A percentile compares a stretch with the other conserved stretches of the same genome.
phyloP scores from a whole-genome alignment of 2,797 vertebrate genomes.

The Thaleichthys pacificus region DNA sequence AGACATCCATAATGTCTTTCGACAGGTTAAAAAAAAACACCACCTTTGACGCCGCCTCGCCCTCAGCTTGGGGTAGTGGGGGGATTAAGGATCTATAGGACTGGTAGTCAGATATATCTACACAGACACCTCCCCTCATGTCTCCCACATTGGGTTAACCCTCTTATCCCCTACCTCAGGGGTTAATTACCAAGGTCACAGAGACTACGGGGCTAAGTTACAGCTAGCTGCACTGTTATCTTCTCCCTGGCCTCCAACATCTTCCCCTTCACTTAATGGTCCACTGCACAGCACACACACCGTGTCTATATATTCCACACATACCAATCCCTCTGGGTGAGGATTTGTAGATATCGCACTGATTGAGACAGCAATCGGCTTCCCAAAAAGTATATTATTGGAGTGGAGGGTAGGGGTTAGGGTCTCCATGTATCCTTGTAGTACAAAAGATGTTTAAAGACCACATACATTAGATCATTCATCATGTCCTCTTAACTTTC shows the following conservation, averaged over 20 bases:
- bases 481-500: too few species aligned
- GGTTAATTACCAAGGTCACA: constrained; percentile 57
- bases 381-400: too few species aligned
- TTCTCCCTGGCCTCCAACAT: constrained; percentile 1
- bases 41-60: not conserved
- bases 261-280: not conserved
- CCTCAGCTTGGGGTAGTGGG: not conserved
- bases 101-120: constrained; percentile 19
- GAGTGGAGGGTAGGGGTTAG: too few species aligned
- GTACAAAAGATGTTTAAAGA: too few species aligned
- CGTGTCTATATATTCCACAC: not conserved
- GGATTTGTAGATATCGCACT: not conserved
- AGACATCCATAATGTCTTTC: not conserved
- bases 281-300: constrained; percentile 1
- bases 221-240: constrained; percentile 20
- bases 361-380: not conserved
- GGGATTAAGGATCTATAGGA: not conserved
- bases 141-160: constrained; percentile 30
- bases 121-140: constrained; percentile 29
- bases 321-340: not conserved
- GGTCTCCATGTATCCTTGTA: too few species aligned
- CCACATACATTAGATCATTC: too few species aligned
- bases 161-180: constrained; percentile 41
- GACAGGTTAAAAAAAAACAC: constrained; percentile 14
- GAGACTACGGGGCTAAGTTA: constrained; percentile 40